Conservation (phyloP, 2,797 vertebrate species). For the Somateria mollissima region DNA sequence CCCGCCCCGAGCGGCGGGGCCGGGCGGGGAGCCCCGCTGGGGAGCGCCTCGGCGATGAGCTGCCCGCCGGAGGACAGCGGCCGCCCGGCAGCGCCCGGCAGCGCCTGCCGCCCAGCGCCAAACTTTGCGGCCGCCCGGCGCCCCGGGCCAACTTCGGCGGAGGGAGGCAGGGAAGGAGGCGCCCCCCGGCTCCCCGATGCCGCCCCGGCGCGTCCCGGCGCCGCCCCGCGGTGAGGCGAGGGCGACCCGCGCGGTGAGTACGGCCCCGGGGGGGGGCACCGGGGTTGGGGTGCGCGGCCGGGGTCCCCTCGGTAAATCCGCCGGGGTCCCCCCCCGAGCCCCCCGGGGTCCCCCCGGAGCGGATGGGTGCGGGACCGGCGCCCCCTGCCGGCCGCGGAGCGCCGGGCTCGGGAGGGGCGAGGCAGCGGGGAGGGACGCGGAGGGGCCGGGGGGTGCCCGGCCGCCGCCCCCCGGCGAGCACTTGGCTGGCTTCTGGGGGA, state of each 20-base stretch:
- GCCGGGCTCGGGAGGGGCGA: not conserved
- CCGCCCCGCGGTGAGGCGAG: not conserved
- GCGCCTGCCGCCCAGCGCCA: slow-evolving; percentile 48
- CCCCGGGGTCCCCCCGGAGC: not conserved
- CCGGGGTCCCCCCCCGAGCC: not conserved
- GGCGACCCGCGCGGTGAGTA: not conserved
- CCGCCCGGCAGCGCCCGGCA: not conserved
- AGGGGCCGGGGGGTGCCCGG: not conserved
- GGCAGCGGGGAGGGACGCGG: not conserved
- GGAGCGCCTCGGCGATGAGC: not conserved
- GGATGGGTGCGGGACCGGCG: not conserved
- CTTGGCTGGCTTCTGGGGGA: not conserved
- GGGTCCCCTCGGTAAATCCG: too few species aligned
- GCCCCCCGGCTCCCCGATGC: not conserved
- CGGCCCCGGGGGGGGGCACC: not conserved
- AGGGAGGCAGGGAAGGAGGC: not conserved
- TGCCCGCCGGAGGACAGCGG: too few species aligned
- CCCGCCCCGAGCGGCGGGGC: not conserved
- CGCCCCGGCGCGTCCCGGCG: not conserved
- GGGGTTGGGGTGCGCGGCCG: too few species aligned
- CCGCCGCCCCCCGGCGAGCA: slow-evolving; percentile 19
- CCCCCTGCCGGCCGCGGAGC: slow-evolving; percentile 26
- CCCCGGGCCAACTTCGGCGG: not conserved
- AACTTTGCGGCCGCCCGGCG: slow-evolving; percentile 10
- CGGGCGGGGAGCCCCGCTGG: slow-evolving; percentile 52